phyloP scores from a whole-genome alignment of 2,888 invertebrate species.

The Blastobasis adustella region DNA sequence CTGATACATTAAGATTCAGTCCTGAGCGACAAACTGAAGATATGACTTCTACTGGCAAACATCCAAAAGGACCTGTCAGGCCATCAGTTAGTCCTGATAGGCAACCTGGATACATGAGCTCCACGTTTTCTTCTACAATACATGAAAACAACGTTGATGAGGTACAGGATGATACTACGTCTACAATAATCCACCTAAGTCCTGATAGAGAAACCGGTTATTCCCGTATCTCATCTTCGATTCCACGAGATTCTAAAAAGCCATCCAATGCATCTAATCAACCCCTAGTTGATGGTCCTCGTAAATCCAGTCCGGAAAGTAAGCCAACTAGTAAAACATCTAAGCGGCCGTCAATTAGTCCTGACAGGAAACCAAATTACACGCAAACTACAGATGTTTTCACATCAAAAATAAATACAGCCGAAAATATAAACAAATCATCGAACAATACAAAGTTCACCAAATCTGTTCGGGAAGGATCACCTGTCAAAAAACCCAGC shows the following conservation, averaged over 20 bases:
- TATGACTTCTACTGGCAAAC: not conserved
- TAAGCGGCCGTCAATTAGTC: not conserved
- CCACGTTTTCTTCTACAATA: slow-evolving; percentile 16
- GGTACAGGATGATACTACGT: not conserved
- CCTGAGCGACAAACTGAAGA: not conserved
- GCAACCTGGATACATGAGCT: slow-evolving; percentile 25
- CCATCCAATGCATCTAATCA: not conserved
- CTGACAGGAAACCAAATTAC: not conserved
- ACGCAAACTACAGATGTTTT: not conserved
- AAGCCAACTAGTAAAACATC: not conserved
- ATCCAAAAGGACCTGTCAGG: slow-evolving; percentile 1
- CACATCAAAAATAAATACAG: too few relatives aligned
- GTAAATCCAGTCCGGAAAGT: not conserved
- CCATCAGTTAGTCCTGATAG: slow-evolving; percentile 27
- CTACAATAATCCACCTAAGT: slow-evolving; percentile 12
- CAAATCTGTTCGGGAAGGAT: not conserved
- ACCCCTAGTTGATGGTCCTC: not conserved
- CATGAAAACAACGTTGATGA: slow-evolving; percentile 8
- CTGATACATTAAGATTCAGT: not conserved
- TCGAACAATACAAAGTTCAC: not conserved
- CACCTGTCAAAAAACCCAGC: slow-evolving; percentile 6
- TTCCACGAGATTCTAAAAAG: not conserved
- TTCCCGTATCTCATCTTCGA: not conserved
- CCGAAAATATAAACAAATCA: not conserved
- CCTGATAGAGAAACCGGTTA: slow-evolving; percentile 11